Evolutionary conservation across 1,140 invertebrate species (phyloP).

Genomic region (Spodoptera frugiperda): DNA sequence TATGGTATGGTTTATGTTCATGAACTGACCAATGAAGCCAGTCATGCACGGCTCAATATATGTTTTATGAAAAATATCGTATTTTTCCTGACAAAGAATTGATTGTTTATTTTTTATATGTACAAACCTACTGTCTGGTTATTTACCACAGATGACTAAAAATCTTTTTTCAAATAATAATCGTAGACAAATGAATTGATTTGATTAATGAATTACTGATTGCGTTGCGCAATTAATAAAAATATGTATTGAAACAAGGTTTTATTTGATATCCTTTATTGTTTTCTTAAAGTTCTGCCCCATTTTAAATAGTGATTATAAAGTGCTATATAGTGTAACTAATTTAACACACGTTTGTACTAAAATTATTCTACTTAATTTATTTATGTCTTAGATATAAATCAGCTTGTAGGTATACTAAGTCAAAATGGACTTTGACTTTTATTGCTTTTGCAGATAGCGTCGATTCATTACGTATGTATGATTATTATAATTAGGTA

Average conservation of each 20-base stretch:
- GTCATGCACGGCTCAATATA: no score
- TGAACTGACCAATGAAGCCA: no score
- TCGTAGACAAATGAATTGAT: background rate
- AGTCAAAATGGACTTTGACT: background rate
- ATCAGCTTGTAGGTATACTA: background rate
- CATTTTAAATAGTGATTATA: background rate
- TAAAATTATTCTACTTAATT: background rate
- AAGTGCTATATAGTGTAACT: background rate
- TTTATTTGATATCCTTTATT: conserved; percentile 38
- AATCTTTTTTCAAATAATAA: background rate
- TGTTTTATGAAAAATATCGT: no score
- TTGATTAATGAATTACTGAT: conserved; percentile 61
- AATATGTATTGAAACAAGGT: conserved; percentile 60
- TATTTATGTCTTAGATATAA: background rate
- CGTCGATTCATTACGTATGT: background rate
- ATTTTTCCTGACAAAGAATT: no score
- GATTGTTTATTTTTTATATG: no score
- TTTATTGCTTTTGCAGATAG: background rate
- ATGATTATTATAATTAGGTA: background rate
- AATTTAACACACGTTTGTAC: background rate
- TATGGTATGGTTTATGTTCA: no score
- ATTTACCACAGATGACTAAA: background rate
- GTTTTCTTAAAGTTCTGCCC: background rate
- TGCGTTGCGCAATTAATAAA: conserved; percentile 78
- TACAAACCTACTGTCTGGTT: no score